Conservation (phyloP, 2,113 vertebrate species). For the Eubucco bourcierii region DNA sequence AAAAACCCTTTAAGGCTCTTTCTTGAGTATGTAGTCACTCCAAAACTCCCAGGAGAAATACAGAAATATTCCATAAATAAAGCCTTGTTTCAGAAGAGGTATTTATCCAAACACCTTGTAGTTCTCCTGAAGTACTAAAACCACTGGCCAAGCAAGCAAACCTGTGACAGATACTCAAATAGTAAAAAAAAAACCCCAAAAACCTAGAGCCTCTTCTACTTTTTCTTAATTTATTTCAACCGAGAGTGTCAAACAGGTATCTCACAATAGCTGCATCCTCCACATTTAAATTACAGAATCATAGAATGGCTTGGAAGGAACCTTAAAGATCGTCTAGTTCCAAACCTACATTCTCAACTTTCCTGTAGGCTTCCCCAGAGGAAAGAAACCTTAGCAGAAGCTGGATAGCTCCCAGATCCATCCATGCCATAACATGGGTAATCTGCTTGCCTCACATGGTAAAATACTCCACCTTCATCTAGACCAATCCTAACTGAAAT, state of each 20-base stretch:
- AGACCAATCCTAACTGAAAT: background rate
- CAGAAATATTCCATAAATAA: constrained; percentile 8
- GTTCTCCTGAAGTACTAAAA: background rate
- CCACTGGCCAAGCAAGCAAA: background rate
- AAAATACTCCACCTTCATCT: background rate
- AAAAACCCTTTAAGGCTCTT: background rate
- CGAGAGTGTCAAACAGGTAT: background rate
- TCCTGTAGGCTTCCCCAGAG: background rate
- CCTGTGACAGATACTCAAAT: background rate
- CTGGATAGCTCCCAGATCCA: background rate
- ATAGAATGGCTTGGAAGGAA: background rate
- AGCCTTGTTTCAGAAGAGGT: background rate
- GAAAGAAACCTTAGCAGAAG: background rate
- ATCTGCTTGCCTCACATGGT: background rate
- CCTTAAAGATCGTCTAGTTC: background rate
- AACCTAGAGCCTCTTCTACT: background rate
- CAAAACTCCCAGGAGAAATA: constrained; percentile 24
- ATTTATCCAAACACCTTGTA: background rate
- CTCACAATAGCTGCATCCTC: background rate
- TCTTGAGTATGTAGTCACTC: background rate
- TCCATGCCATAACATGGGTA: background rate
- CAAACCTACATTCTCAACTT: background rate
- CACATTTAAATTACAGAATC: background rate
- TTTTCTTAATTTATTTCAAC: background rate
- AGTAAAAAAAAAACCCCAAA: background rate